These are phyloP conservation scores for Tenthredo amoena DNA, from an alignment of 2,888 invertebrate species.

Conservation along the genomic window DNA sequence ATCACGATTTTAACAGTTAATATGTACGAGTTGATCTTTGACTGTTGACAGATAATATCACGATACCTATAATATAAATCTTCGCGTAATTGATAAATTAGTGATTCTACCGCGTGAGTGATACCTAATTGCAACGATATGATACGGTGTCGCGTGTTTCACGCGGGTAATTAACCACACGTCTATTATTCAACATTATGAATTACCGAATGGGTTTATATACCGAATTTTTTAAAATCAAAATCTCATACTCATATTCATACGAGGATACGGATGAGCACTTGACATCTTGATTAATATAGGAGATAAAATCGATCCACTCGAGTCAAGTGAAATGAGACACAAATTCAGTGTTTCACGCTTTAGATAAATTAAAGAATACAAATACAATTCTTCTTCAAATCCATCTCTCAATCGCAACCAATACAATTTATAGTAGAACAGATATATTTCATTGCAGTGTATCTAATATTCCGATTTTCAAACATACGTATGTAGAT, in stretches of 20 bases:
- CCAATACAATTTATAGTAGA: too few species aligned
- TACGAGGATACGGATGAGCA: too few species aligned
- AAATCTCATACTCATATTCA: background rate
- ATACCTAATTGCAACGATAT: conserved; percentile 3
- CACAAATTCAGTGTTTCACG: too few species aligned
- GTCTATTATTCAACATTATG: background rate
- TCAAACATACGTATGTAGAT: background rate
- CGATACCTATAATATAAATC: background rate
- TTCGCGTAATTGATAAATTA: conserved; percentile 4
- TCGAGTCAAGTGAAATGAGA: too few species aligned
- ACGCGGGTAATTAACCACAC: conserved; percentile 12
- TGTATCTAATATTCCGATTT: background rate
- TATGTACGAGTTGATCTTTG: background rate
- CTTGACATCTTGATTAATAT: too few species aligned
- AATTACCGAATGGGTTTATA: background rate
- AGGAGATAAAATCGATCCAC: too few species aligned
- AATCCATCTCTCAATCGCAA: too few species aligned
- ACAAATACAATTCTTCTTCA: too few species aligned
- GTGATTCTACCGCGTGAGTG: background rate
- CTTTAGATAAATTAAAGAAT: too few species aligned
- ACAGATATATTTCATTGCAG: background rate
- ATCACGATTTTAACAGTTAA: background rate
- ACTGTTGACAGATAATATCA: background rate
- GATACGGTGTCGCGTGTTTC: conserved; percentile 34
- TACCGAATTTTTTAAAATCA: background rate